Evolutionary conservation across 2,888 invertebrate genomes (phyloP).

Genomic region (Lepidochitona cinerea): DNA sequence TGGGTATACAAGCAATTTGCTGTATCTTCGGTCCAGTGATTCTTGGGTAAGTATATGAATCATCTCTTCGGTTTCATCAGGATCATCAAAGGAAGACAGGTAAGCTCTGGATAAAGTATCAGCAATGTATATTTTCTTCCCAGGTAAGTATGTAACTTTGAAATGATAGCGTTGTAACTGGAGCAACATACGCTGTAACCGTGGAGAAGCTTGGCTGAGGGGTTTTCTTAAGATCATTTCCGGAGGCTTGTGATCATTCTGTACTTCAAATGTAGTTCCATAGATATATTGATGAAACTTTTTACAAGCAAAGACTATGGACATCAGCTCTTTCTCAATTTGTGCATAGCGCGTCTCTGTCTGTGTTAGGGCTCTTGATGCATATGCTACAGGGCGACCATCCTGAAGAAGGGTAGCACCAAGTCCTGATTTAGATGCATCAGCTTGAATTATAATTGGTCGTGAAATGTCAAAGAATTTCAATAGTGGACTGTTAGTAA

Average conservation of each 20-base stretch:
- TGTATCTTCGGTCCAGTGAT: no score
- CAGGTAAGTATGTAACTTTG: slow-evolving; percentile 24
- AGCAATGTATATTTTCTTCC: slow-evolving; percentile 34
- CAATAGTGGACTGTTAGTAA: slow-evolving; percentile 28
- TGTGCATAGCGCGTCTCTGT: slow-evolving; percentile 32
- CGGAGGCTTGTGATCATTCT: slow-evolving; percentile 35
- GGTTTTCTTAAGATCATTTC: slow-evolving; percentile 19
- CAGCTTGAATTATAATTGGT: slow-evolving; percentile 14
- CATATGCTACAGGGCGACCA: slow-evolving; percentile 30
- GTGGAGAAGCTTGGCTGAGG: slow-evolving; percentile 12
- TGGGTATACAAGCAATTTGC: no score
- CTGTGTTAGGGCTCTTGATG: slow-evolving; percentile 29
- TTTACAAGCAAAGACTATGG: slow-evolving; percentile 26
- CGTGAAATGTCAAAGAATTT: slow-evolving; percentile 23
- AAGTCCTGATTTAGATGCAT: slow-evolving; percentile 29
- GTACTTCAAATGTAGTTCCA: slow-evolving; percentile 21
- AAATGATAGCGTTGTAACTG: slow-evolving; percentile 23
- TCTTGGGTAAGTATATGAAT: background rate
- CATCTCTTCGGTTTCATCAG: background rate
- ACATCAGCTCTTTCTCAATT: slow-evolving; percentile 32
- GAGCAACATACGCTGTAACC: slow-evolving; percentile 28
- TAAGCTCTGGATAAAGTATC: slow-evolving; percentile 33
- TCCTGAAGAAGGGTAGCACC: slow-evolving; percentile 29
- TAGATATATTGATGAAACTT: no score
- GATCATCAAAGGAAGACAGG: no score